phyloP scores from a whole-genome alignment of 1,140 invertebrate genomes.

The Penaeus indicus region DNA sequence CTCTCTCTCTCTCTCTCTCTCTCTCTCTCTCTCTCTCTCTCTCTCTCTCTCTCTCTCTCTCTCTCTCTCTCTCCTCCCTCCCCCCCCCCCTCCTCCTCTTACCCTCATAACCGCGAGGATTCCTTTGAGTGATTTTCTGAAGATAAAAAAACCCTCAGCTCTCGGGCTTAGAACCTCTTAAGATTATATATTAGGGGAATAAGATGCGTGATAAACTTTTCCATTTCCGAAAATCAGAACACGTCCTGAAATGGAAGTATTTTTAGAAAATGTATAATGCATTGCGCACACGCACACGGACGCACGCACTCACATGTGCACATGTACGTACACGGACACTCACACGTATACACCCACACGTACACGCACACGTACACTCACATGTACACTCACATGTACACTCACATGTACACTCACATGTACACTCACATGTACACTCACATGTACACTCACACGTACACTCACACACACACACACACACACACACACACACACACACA shows the following conservation, averaged over 20 bases:
- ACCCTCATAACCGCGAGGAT: no score
- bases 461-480: not conserved
- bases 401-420: not conserved
- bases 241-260: no score
- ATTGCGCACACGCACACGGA: not conserved
- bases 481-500: not conserved
- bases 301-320: constrained; percentile 27
- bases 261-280: no score
- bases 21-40: not conserved
- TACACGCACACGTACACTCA: constrained; percentile 15
- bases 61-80: not conserved
- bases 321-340: not conserved
- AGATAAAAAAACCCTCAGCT: no score
- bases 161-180: no score
- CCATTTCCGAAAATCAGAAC: no score
- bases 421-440: not conserved
- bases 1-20: not conserved
- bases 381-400: constrained; percentile 19
- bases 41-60: not conserved
- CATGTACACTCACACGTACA: not conserved
- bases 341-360: not conserved
- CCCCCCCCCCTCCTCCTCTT: not conserved
- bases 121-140: no score
- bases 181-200: no score
- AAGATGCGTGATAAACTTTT: no score